A percentile compares a stretch with the other conserved stretches of the same genome.
Evolutionary conservation across 2,113 vertebrate genomes (phyloP).

Genomic region (Phrynosoma blainvillii): DNA sequence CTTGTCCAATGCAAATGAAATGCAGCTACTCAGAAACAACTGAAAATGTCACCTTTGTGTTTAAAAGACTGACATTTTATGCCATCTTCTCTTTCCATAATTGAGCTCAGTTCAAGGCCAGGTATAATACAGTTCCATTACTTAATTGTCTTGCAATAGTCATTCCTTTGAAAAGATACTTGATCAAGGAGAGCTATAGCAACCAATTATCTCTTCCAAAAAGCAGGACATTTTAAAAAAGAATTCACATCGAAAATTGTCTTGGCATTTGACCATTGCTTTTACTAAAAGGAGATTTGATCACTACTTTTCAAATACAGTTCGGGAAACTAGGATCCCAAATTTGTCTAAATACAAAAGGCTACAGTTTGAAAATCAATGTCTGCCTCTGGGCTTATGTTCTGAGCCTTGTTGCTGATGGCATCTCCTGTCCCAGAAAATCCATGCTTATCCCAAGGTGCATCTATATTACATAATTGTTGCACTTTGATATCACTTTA

Average conservation of each 20-base stretch:
- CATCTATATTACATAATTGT: no score
- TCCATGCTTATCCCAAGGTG: not conserved
- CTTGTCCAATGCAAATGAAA: constrained; percentile 69
- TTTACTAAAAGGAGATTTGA: not conserved
- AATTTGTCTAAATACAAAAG: not conserved
- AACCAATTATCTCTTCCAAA: not conserved
- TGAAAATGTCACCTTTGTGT: constrained; percentile 70
- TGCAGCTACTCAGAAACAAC: constrained; percentile 61
- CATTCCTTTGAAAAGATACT: constrained; percentile 45
- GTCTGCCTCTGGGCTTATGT: not conserved
- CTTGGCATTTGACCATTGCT: not conserved
- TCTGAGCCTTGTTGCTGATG: not conserved
- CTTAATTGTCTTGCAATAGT: constrained; percentile 45
- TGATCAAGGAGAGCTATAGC: not conserved
- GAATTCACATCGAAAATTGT: not conserved
- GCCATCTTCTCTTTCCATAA: not conserved
- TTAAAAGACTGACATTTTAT: constrained; percentile 51
- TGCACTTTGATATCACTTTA: no score
- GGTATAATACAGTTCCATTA: not conserved
- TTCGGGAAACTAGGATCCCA: not conserved
- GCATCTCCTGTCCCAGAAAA: not conserved
- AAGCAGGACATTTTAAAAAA: not conserved
- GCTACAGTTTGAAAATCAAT: not conserved
- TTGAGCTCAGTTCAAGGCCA: constrained; percentile 54
- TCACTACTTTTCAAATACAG: not conserved